phyloP scores from a whole-genome alignment of 2,113 vertebrate genomes.

The Penelope pileata region DNA sequence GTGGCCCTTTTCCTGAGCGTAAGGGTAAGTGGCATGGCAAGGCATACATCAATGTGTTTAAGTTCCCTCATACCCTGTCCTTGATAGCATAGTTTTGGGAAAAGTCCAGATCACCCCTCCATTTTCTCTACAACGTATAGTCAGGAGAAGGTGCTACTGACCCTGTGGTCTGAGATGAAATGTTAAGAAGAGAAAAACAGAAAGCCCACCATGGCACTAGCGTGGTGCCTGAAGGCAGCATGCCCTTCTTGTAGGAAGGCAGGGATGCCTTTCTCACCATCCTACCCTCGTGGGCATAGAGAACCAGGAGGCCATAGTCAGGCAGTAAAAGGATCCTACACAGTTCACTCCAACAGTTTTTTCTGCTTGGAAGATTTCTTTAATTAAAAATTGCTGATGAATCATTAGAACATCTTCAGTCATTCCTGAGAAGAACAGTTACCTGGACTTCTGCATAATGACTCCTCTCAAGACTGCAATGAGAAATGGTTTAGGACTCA shows the following conservation, averaged over 20 bases:
- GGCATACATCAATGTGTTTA: fast-evolving
- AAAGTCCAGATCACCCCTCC: background rate
- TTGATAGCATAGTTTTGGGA: background rate
- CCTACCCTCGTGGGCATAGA: too few relatives aligned
- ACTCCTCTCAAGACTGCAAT: background rate
- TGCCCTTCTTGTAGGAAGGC: background rate
- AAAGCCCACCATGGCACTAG: fast-evolving
- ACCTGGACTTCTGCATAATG: background rate
- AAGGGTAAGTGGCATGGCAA: background rate
- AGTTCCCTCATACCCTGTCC: background rate
- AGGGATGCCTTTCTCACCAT: background rate
- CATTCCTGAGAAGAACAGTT: background rate
- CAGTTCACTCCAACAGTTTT: background rate
- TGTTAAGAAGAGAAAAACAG: fast-evolving
- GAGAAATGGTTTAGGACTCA: background rate
- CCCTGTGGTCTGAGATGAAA: fast-evolving
- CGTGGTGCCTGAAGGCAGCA: fast-evolving
- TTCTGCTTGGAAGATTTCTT: background rate
- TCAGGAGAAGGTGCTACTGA: background rate
- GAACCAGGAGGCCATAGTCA: background rate
- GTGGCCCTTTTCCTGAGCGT: background rate
- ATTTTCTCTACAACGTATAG: background rate
- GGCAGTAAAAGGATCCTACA: background rate
- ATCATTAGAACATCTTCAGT: background rate
- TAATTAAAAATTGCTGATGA: background rate